Conservation (phyloP, 1,140 invertebrate species). For the Neodiprion lecontei region DNA sequence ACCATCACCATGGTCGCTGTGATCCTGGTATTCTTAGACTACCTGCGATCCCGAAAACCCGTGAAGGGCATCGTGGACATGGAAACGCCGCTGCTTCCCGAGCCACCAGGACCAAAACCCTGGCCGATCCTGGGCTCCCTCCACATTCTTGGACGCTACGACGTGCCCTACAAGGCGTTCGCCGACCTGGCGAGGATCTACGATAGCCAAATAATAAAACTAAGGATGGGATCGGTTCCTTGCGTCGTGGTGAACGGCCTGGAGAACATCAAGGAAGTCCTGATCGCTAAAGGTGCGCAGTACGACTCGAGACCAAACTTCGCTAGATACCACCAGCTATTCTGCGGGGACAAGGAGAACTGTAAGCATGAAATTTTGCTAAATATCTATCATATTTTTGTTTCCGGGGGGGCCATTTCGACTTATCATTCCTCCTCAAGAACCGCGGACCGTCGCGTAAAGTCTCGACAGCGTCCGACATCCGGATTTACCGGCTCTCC, state of each 20-base stretch:
- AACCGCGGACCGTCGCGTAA: background rate
- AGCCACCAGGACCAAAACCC: slow-evolving; percentile 65
- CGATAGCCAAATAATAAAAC: slow-evolving; percentile 64
- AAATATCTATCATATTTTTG: slow-evolving; percentile 9
- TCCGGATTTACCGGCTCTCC: background rate
- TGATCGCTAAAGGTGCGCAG: slow-evolving; percentile 66
- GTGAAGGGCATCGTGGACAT: slow-evolving; percentile 20
- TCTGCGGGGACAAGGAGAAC: slow-evolving; percentile 72
- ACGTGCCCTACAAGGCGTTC: slow-evolving; percentile 72
- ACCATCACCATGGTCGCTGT: slow-evolving; percentile 35
- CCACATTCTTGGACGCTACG: slow-evolving; percentile 66
- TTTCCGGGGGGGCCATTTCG: background rate
- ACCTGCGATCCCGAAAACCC: slow-evolving; percentile 34
- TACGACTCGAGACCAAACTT: slow-evolving; percentile 75
- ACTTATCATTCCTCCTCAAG: too few species aligned
- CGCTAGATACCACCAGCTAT: slow-evolving; percentile 68
- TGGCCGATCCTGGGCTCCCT: slow-evolving; percentile 70
- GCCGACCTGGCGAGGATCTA: slow-evolving; percentile 62
- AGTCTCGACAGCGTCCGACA: background rate
- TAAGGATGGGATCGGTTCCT: slow-evolving; percentile 67
- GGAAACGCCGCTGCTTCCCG: slow-evolving; percentile 32
- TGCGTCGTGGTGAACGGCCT: slow-evolving; percentile 71
- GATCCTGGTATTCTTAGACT: slow-evolving; percentile 41
- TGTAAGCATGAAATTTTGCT: slow-evolving; percentile 65
- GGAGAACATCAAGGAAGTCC: slow-evolving; percentile 70